phyloP scores from a whole-genome alignment of 1,140 invertebrate species.

The Dendrolimus punctatus region DNA sequence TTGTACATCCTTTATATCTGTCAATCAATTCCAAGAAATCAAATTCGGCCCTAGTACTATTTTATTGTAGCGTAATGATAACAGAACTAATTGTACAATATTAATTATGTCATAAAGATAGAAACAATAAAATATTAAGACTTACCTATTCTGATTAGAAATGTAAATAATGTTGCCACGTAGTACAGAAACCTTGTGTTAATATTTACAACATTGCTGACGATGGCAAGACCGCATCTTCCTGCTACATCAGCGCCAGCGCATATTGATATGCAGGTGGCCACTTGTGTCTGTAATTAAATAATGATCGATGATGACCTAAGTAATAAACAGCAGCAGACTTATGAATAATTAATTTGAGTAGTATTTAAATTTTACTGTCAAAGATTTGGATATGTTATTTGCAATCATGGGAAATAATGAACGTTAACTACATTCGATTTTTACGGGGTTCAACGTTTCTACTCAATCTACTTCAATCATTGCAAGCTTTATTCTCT shows the following conservation, averaged over 20 bases:
- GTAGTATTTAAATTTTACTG: too few relatives aligned
- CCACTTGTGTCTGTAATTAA: slow-evolving; percentile 59
- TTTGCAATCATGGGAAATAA: too few relatives aligned
- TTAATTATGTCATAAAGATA: background rate
- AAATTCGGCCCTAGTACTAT: too few relatives aligned
- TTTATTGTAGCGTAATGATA: background rate
- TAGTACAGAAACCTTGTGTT: slow-evolving; percentile 51
- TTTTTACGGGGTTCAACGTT: too few relatives aligned
- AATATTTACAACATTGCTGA: slow-evolving; percentile 61
- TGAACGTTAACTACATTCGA: too few relatives aligned
- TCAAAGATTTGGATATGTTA: too few relatives aligned
- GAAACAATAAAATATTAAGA: slow-evolving; percentile 6
- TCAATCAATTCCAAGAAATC: too few relatives aligned
- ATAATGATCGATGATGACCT: background rate
- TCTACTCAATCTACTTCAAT: too few relatives aligned
- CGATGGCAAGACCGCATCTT: slow-evolving; percentile 62
- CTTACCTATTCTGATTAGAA: slow-evolving; percentile 37
- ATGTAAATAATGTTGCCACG: slow-evolving; percentile 35
- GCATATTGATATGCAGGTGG: slow-evolving; percentile 71
- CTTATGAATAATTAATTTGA: too few relatives aligned
- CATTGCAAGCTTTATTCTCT: too few relatives aligned
- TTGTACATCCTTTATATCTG: too few relatives aligned
- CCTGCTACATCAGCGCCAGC: slow-evolving; percentile 71
- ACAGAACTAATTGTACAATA: background rate
- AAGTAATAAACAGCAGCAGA: too few relatives aligned